Evolutionary conservation across 2,113 vertebrate genomes (phyloP).

Genomic region (Gadus macrocephalus): DNA sequence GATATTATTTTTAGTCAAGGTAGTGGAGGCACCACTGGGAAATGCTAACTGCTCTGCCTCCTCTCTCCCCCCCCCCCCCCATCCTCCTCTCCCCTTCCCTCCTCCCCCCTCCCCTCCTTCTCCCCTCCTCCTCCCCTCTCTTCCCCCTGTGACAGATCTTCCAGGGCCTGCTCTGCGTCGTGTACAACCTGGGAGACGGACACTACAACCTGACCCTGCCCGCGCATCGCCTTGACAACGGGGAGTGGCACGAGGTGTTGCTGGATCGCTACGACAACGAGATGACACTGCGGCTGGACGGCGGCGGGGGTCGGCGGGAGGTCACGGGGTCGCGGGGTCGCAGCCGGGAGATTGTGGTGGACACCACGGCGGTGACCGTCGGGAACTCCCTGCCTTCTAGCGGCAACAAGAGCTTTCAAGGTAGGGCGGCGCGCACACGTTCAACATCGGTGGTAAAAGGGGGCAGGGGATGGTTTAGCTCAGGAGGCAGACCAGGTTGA

Average conservation of each 20-base stretch:
- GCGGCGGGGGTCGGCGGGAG: slow-evolving; percentile 80
- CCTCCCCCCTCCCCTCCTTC: background rate
- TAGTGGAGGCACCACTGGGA: too few species aligned
- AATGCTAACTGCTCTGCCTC: too few species aligned
- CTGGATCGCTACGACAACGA: slow-evolving; percentile 84
- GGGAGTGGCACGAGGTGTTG: slow-evolving; percentile 83
- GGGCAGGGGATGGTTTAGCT: too few species aligned
- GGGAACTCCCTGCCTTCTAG: slow-evolving; percentile 74
- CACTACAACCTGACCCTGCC: slow-evolving; percentile 78
- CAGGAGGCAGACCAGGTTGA: too few species aligned
- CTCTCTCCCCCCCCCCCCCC: too few species aligned
- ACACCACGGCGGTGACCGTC: slow-evolving; percentile 76
- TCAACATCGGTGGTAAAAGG: too few species aligned
- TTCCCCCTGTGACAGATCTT: slow-evolving; percentile 64
- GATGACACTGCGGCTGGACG: slow-evolving; percentile 78
- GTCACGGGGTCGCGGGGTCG: slow-evolving; percentile 66
- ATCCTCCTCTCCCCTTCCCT: background rate
- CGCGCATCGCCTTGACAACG: slow-evolving; percentile 80
- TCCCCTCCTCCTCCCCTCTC: background rate
- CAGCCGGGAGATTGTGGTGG: slow-evolving; percentile 81
- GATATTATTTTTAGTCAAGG: too few species aligned
- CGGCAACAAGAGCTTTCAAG: slow-evolving; percentile 82
- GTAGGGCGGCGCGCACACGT: slow-evolving; percentile 32
- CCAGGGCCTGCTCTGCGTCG: slow-evolving; percentile 76
- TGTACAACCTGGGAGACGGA: slow-evolving; percentile 86